A percentile compares a stretch with the other conserved stretches of the same genome.
These are phyloP conservation scores for Pseudorhombus dupliciocellatus DNA, from an alignment of 2,113 vertebrate species.

Conservation along the genomic window DNA sequence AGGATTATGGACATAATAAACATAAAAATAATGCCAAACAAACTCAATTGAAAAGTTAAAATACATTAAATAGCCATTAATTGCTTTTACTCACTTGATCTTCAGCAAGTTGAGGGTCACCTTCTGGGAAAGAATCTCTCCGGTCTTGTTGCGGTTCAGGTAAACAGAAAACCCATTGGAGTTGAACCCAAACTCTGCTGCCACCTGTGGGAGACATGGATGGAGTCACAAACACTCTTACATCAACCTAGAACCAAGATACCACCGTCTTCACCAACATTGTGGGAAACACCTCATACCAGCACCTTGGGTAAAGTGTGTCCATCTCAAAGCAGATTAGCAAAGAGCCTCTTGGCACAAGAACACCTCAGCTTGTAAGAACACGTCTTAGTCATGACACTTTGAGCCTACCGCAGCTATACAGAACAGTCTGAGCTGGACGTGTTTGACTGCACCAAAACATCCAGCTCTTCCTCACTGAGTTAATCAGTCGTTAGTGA, in stretches of 20 bases:
- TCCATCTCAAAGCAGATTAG: constrained; percentile 31
- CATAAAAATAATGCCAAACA: no score
- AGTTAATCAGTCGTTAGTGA: not conserved
- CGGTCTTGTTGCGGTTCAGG: constrained; percentile 95
- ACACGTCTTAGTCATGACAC: not conserved
- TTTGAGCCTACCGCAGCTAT: not conserved
- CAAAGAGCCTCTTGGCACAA: constrained; percentile 12
- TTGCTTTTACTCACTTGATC: constrained; percentile 90
- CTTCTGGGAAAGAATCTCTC: constrained; percentile 90
- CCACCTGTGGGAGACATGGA: constrained; percentile 82
- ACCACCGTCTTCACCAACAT: not conserved
- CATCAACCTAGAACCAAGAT: no score
- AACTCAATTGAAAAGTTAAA: no score
- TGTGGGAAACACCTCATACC: not conserved
- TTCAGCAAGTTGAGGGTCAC: constrained; percentile 93
- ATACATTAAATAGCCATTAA: not conserved
- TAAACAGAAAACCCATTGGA: constrained; percentile 96
- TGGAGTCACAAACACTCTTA: rapidly evolving
- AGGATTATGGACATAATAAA: not conserved
- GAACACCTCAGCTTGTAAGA: not conserved
- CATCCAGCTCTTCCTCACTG: not conserved
- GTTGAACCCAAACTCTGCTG: constrained; percentile 95
- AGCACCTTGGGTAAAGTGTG: not conserved
- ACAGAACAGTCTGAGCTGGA: not conserved
- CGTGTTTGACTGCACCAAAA: not conserved